Base-by-base conservation (phyloP, 2,888 invertebrate species). In the Melolontha melolontha region DNA sequence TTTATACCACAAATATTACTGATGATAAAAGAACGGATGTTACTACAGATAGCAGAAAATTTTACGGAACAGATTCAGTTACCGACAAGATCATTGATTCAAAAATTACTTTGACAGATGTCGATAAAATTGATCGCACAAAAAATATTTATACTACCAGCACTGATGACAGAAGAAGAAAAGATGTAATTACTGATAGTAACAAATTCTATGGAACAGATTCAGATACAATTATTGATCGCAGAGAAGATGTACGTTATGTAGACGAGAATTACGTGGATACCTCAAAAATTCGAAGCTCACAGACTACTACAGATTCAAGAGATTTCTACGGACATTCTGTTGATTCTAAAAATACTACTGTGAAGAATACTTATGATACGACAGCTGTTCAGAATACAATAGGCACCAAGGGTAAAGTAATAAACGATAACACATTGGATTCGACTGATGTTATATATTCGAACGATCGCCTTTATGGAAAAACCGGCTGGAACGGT, bases 381-480 rank as follows among this genome's bases (percentile, higher is more conserved):
- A 77, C 80, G 11, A 79, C 72, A 44, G 81, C 83, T 34, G 75
- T 79, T 11, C 82, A 83, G 73, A 83, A 82, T 66, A 81, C 81
- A 12, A 83, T 82, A 42, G 82, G 82, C 44, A 78, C 79, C n/a
- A 77, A 67, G 71, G 84, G 84, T 5, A 85, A 80, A 49, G 85
- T 87, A 73, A 83, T 86, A 74, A 83, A 84, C 76, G 86, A 86
- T 74, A 77, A 84, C 66, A 81, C 79, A n/a, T 39, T 59, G 22
- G 86, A 86, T 76, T 74, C 76, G n/a, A 81, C 76, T 34, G 80
- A 83, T 73, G 72, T 81, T 27, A 72, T 82, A 54, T 82, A 79
- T 73, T 82, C 82, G 42, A 81, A 82, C 72, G 82, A 83, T 59
- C 75, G 81, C 52, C 81, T 78, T 66, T 82, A 82, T 70, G 82